Evolutionary conservation across 2,113 vertebrate genomes (phyloP), one percentile per base, ranked within the genome.

Genomic region (Cyprinodon brontotheroides): DNA sequence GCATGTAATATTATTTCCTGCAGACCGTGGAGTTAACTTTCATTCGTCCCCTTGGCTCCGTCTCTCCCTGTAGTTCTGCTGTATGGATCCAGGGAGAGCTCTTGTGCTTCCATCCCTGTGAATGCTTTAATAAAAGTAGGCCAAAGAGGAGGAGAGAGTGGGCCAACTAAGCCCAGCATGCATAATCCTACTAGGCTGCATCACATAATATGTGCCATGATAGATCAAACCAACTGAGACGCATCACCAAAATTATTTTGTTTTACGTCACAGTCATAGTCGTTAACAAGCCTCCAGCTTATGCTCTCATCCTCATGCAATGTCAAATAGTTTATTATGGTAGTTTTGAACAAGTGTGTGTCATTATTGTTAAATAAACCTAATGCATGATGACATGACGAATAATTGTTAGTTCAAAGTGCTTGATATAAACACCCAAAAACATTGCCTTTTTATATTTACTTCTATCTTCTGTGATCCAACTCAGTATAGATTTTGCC

Each of bases 61-160:
- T 91, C 88, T 91, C 88, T 88, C 85, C 77, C 71, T 73, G 70
- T 72, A 87, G 88, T 87, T 79, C 79, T 87, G 70, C 68, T 81
- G 65, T 78, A 75, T 66, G 68, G 74, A 80, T 74, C 41, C 39
- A 77, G 48, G 65, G 68, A 66, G 62, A 65, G 75, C 77, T 84
- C 72, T 85, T 76, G 70, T 77, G 85, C 61, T 77, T 74, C 72
- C 79, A 57, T 78, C 50, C 72, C 77, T 65, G 81, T 60, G 38
- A 75, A 88, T 77, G 85, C 91, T 91, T 91, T 78, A 89, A 88
- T 89, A 90, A 93, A 93, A 93, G 87, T 94, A 93, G 94, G 92
- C 77, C 91, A 92, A 78, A 81, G 77, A 85, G 85, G 88, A 89
- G 87, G 85, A 87, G 80, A 81, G 79, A 91, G 82, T 90, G 87